These are phyloP conservation scores for Meliscaeva auricollis DNA, from an alignment of 2,888 invertebrate species.

Conservation along the genomic window DNA sequence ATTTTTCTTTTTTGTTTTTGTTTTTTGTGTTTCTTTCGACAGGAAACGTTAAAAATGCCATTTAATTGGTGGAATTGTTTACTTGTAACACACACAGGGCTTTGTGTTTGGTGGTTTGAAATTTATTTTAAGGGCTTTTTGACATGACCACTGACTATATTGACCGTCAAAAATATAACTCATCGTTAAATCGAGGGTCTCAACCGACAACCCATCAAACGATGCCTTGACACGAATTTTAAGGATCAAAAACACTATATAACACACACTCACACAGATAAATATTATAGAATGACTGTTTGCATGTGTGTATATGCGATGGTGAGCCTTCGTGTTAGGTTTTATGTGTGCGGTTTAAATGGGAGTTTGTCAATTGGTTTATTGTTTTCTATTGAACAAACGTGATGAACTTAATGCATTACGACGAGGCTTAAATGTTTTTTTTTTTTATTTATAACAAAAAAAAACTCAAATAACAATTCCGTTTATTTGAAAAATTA, in stretches of 20 bases:
- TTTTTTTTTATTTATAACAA: conserved; percentile 31
- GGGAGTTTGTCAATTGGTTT: conserved; percentile 71
- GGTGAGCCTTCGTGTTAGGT: conserved; percentile 43
- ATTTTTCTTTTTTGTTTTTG: conserved; percentile 8
- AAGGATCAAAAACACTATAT: background rate
- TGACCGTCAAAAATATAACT: conserved; percentile 71
- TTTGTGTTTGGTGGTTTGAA: conserved; percentile 7
- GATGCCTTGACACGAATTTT: conserved; percentile 65
- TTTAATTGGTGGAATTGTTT: conserved; percentile 66
- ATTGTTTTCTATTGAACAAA: conserved; percentile 73
- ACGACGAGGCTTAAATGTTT: conserved; percentile 50
- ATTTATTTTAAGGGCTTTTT: conserved; percentile 55
- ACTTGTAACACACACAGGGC: conserved; percentile 17
- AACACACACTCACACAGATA: background rate
- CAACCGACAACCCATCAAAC: conserved; percentile 49
- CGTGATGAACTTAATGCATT: conserved; percentile 61
- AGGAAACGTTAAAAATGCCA: conserved; percentile 58
- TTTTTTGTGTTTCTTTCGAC: conserved; percentile 25
- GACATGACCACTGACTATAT: conserved; percentile 72
- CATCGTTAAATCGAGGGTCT: conserved; percentile 65
- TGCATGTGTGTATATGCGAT: conserved; percentile 29
- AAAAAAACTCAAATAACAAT: background rate
- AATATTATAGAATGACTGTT: background rate
- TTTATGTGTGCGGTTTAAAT: conserved; percentile 61
- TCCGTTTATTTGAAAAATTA: background rate